phyloP scores from a whole-genome alignment of 2,113 vertebrate species.

The Oreocharis arfaki region DNA sequence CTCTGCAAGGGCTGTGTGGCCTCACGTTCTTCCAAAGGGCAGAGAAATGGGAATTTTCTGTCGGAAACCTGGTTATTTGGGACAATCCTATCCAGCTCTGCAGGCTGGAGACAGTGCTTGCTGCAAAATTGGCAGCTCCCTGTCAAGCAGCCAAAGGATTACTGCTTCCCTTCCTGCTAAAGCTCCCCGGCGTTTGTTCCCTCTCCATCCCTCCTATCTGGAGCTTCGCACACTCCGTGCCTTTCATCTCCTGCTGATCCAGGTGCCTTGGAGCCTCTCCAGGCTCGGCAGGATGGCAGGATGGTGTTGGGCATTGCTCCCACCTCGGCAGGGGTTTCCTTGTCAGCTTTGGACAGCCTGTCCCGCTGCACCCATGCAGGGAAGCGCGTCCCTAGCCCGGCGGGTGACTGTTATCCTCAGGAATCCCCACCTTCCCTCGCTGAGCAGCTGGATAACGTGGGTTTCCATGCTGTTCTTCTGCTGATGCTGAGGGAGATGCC shows the following conservation, averaged over 20 bases:
- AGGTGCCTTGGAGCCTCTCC: background rate
- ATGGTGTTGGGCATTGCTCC: background rate
- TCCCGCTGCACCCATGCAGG: background rate
- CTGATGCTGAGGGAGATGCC: background rate
- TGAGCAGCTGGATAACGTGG: rapidly evolving
- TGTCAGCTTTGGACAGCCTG: background rate
- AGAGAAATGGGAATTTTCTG: background rate
- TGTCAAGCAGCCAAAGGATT: slow-evolving; percentile 36
- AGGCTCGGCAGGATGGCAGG: background rate
- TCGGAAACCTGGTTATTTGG: background rate
- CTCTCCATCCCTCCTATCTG: background rate
- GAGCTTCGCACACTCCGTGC: background rate
- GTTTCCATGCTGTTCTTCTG: background rate
- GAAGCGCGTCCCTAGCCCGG: background rate
- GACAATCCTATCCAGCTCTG: background rate
- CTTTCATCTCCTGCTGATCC: background rate
- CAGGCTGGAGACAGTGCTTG: background rate
- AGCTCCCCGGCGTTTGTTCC: background rate
- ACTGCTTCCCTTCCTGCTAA: background rate
- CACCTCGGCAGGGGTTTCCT: background rate
- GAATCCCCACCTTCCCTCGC: background rate
- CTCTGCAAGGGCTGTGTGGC: background rate
- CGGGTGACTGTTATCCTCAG: background rate
- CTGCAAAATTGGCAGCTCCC: background rate
- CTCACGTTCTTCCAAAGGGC: background rate